Evolutionary conservation across 1,140 invertebrate species (phyloP).

Genomic region (honey bee (Apis mellifera)): Amel_HAv3.1 CM009935.2:11409001-11409500

Average conservation of each 20-base stretch:
- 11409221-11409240: background rate
- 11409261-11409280: background rate
- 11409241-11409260: background rate
- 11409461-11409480: background rate
- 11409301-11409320: background rate
- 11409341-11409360: background rate
- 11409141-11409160: background rate
- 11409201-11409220: background rate
- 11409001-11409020: background rate
- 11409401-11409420: background rate
- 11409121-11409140: background rate
- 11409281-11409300: background rate
- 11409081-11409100: slow-evolving; percentile 11
- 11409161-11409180: background rate
- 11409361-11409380: background rate
- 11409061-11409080: slow-evolving; percentile 37
- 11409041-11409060: slow-evolving; percentile 32
- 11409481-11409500: slow-evolving; percentile 32
- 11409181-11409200: background rate
- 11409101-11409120: background rate
- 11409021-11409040: slow-evolving; percentile 12
- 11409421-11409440: background rate
- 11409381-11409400: background rate
- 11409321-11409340: too few species aligned
- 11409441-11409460: background rate